These are phyloP conservation scores for Phoxinus phoxinus DNA, from an alignment of 2,113 vertebrate genomes.

Conservation along the genomic window DNA sequence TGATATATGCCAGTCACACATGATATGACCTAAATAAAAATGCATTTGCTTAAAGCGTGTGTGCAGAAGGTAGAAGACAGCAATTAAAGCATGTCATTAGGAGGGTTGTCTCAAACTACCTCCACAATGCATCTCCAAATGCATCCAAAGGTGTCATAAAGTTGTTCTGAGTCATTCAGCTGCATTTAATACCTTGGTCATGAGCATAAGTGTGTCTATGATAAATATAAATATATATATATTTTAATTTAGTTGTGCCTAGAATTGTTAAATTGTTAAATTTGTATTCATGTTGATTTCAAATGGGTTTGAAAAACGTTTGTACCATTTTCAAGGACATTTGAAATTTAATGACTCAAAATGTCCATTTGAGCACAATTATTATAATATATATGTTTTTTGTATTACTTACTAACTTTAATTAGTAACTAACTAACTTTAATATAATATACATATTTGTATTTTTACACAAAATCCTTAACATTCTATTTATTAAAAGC, in stretches of 20 bases:
- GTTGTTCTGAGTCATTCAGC: constrained; percentile 60
- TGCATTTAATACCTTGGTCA: neutral
- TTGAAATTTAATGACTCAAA: too few relatives aligned
- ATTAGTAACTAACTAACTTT: too few relatives aligned
- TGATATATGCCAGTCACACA: constrained; percentile 76
- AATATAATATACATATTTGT: too few relatives aligned
- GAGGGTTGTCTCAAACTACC: constrained; percentile 46
- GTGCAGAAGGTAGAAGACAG: constrained; percentile 58
- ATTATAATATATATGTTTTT: too few relatives aligned
- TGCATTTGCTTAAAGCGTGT: constrained; percentile 48
- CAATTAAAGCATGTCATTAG: constrained; percentile 56
- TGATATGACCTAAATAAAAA: constrained; percentile 55
- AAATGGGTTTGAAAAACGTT: neutral
- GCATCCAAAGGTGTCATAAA: constrained; percentile 57
- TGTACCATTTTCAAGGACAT: too few relatives aligned
- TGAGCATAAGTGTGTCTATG: neutral
- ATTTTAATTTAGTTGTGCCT: neutral
- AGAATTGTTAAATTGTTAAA: neutral
- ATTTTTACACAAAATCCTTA: too few relatives aligned
- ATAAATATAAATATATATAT: neutral
- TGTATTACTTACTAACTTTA: too few relatives aligned
- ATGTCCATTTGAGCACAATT: too few relatives aligned
- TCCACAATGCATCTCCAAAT: constrained; percentile 47
- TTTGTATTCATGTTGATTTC: neutral
- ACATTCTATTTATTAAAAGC: too few relatives aligned